phyloP scores from a whole-genome alignment of 2,888 invertebrate genomes.

The Sabellastarte sp. region DNA sequence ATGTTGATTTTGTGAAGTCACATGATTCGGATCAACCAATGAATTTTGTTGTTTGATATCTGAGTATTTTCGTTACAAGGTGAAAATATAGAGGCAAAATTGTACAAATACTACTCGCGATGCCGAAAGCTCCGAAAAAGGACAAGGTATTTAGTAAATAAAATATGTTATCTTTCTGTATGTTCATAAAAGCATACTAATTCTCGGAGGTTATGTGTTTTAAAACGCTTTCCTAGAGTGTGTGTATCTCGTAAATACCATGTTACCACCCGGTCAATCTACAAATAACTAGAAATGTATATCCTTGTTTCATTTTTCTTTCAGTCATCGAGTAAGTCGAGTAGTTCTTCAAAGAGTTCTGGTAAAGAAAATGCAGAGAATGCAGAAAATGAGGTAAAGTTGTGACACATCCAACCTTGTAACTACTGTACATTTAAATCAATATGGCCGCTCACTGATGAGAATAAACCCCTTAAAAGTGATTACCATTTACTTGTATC shows the following conservation, averaged over 20 bases:
- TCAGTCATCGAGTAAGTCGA: slow-evolving; percentile 15
- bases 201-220: no score
- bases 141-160: slow-evolving; percentile 13
- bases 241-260: slow-evolving; percentile 5
- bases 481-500: no score
- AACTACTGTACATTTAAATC: no score
- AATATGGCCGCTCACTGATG: no score
- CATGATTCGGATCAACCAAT: background rate
- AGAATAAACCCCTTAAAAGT: no score
- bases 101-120: slow-evolving; percentile 22
- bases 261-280: background rate
- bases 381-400: slow-evolving; percentile 15
- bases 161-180: no score
- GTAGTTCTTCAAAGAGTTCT: slow-evolving; percentile 11
- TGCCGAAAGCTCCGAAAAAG: slow-evolving; percentile 24
- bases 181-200: no score
- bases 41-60: background rate
- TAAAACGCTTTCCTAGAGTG: no score
- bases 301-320: slow-evolving; percentile 1
- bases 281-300: background rate
- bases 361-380: slow-evolving; percentile 17
- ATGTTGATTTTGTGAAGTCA: no score
- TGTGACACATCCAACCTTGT: no score
- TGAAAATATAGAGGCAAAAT: slow-evolving; percentile 19
- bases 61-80: background rate